Evolutionary conservation across 1,140 invertebrate species (phyloP).

Genomic region (Philaenus spumarius): DNA sequence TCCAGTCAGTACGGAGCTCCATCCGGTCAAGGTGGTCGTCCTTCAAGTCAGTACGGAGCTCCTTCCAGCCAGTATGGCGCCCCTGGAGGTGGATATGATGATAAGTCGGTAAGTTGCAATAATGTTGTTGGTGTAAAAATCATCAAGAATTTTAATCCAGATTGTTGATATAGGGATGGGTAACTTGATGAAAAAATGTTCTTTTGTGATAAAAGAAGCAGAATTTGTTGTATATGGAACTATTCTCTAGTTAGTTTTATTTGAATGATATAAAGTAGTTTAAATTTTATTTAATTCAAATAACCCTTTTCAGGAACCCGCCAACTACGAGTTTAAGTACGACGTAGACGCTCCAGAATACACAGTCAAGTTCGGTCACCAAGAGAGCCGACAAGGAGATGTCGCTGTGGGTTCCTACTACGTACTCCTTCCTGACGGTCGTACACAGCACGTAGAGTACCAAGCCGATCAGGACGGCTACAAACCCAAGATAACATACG

Average conservation of each 20-base stretch:
- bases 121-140: too few species aligned
- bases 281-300: too few species aligned
- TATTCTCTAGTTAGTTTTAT: too few species aligned
- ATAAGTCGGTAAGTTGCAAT: too few species aligned
- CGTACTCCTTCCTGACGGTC: conserved; percentile 76
- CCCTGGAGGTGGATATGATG: not conserved
- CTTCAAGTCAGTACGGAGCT: conserved; percentile 29
- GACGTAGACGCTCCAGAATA: conserved; percentile 71
- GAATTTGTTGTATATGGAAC: too few species aligned
- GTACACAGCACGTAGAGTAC: conserved; percentile 77
- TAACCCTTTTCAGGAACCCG: conserved; percentile 62
- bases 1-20: conserved; percentile 32
- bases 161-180: too few species aligned
- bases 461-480: conserved; percentile 73
- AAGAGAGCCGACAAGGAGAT: conserved; percentile 71
- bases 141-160: too few species aligned
- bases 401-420: conserved; percentile 73
- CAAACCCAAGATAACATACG: conserved; percentile 70
- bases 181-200: too few species aligned
- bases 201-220: too few species aligned
- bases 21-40: conserved; percentile 31
- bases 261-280: too few species aligned
- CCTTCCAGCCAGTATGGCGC: conserved; percentile 19
- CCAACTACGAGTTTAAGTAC: conserved; percentile 79
- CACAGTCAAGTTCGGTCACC: conserved; percentile 71